Evolutionary conservation across 1,140 invertebrate species (phyloP).

Genomic region (Leptopilina clavipes): DNA sequence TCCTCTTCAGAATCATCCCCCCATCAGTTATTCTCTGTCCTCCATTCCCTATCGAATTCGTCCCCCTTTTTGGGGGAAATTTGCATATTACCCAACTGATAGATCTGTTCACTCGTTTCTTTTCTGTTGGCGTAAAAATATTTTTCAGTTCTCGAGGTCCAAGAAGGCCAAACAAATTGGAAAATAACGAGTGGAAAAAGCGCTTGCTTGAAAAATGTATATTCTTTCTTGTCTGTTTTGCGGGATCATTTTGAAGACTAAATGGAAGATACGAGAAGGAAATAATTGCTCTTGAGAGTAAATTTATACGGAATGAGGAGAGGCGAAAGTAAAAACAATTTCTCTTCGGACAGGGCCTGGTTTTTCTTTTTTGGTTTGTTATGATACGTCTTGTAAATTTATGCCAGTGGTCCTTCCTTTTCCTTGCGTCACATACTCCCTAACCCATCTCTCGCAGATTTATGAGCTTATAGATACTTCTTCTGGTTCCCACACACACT

Average conservation of each 20-base stretch:
- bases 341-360: conserved; percentile 14
- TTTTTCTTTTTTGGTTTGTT: conserved; percentile 39
- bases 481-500: conserved; percentile 43
- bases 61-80: conserved; percentile 55
- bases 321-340: conserved; percentile 30
- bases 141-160: not conserved
- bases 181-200: conserved; percentile 9
- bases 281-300: conserved; percentile 16
- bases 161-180: not conserved
- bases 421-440: conserved; percentile 40
- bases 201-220: no score
- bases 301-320: conserved; percentile 26
- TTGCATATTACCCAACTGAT: conserved; percentile 66
- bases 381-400: conserved; percentile 43
- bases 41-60: conserved; percentile 65
- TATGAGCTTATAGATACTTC: conserved; percentile 59
- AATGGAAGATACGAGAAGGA: not conserved
- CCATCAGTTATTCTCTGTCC: conserved; percentile 56
- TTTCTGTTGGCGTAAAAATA: not conserved
- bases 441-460: conserved; percentile 48
- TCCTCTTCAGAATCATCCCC: conserved; percentile 61
- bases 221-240: not conserved
- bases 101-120: conserved; percentile 58
- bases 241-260: not conserved
- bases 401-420: conserved; percentile 33